A percentile compares a stretch with the other conserved stretches of the same genome.
These are phyloP conservation scores for Candidula unifasciata DNA, from an alignment of 2,888 invertebrate genomes.

Conservation along the genomic window DNA sequence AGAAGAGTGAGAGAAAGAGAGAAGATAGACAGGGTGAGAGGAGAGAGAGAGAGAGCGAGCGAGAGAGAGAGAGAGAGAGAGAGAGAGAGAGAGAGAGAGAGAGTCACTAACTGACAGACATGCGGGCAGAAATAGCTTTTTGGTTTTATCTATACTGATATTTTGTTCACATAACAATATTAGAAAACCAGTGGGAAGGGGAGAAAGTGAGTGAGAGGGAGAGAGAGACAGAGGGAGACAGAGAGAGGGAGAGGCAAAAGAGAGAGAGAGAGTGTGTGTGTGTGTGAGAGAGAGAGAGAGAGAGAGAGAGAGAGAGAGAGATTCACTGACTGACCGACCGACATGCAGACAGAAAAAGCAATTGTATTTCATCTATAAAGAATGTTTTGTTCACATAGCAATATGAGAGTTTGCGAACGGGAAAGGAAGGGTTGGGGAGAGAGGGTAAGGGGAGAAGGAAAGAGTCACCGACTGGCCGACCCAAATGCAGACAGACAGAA, in stretches of 20 bases:
- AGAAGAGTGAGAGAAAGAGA: not conserved
- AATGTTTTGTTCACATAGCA: not conserved
- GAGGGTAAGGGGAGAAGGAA: not conserved
- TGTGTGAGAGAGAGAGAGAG: not conserved
- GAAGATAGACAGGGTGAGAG: not conserved
- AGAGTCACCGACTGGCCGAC: no score
- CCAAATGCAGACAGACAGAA: not conserved
- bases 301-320: not conserved
- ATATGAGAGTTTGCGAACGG: not conserved
- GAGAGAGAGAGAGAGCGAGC: not conserved
- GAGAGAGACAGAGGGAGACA: not conserved
- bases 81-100: conserved; percentile 1
- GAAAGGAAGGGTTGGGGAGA: not conserved
- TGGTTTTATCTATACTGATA: not conserved
- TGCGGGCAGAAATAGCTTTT: no score
- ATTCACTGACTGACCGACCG: not conserved
- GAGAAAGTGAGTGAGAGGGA: not conserved
- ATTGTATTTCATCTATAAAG: no score
- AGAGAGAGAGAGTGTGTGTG: not conserved
- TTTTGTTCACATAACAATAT: not conserved
- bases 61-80: not conserved
- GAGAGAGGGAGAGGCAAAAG: not conserved
- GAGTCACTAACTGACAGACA: conserved; percentile 1
- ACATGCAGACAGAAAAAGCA: not conserved
- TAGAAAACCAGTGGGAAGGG: not conserved